Conservation (phyloP, 1,140 invertebrate genomes). For the Drosophila pseudoobscura region DNA sequence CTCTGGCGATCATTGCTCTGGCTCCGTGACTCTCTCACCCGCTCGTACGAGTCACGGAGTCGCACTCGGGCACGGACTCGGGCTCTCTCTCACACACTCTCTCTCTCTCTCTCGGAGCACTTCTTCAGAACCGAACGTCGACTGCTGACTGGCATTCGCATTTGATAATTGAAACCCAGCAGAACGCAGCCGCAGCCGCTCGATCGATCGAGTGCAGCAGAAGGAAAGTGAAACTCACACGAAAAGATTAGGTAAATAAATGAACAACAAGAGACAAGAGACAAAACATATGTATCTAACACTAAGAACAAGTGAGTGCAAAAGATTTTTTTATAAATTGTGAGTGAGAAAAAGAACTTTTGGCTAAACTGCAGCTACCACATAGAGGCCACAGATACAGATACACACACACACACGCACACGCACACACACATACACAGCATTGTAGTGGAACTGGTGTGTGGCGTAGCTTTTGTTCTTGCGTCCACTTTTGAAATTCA, state of each 20-base stretch:
- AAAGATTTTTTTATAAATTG: constrained; percentile 30
- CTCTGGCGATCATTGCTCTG: constrained; percentile 34
- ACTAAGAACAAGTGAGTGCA: constrained; percentile 3
- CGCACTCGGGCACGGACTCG: not conserved
- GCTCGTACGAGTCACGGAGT: not conserved
- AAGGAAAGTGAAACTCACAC: constrained; percentile 64
- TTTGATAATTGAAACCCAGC: constrained; percentile 77
- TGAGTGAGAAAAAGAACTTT: constrained; percentile 30
- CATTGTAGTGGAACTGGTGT: constrained; percentile 22
- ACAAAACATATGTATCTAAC: not conserved
- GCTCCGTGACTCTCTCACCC: not conserved
- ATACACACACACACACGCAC: constrained; percentile 26
- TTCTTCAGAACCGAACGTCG: constrained; percentile 9
- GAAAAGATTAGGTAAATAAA: constrained; percentile 60
- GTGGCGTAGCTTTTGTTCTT: constrained; percentile 68
- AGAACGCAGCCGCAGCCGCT: constrained; percentile 49
- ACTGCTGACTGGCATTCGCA: constrained; percentile 67
- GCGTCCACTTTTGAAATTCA: constrained; percentile 75
- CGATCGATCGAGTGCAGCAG: constrained; percentile 49
- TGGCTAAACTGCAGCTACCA: constrained; percentile 46
- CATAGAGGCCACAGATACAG: constrained; percentile 22
- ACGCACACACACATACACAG: constrained; percentile 17
- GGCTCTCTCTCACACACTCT: not conserved
- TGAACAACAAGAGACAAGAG: constrained; percentile 16
- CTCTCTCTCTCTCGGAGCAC: not conserved